These are phyloP conservation scores for Oxycera nigricornis DNA, from an alignment of 2,888 invertebrate species.

Conservation along the genomic window DNA sequence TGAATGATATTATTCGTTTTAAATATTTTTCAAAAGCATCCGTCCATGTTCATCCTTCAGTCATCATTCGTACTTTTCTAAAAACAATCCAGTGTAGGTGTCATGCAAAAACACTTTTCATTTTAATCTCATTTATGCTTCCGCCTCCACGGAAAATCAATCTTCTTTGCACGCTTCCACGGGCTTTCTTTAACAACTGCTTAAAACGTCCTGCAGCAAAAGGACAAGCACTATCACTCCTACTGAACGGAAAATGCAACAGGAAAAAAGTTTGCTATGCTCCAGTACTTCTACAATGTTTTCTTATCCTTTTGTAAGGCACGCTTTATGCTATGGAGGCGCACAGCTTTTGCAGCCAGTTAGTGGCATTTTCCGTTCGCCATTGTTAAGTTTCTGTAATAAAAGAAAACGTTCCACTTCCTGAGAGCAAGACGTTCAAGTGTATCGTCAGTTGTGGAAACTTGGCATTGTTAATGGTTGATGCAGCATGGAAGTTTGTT, in stretches of 20 bases:
- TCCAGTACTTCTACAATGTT: not conserved
- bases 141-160: not conserved
- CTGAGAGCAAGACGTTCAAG: no score
- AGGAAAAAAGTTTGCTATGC: not conserved
- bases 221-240: no score
- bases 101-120: not conserved
- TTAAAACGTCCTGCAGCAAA: not conserved
- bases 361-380: not conserved
- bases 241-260: not conserved
- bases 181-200: not conserved
- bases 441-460: no score
- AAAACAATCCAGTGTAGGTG: not conserved
- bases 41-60: no score
- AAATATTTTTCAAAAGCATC: no score
- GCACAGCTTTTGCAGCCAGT: no score
- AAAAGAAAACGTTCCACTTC: not conserved
- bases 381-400: not conserved
- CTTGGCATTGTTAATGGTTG: no score
- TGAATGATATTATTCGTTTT: no score
- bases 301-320: not conserved
- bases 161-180: not conserved
- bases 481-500: no score
- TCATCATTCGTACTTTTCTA: no score
- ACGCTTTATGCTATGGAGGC: no score
- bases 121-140: constrained; percentile 11